Percentiles rank a stretch among this genome's conserved stretches.
Evolutionary conservation across 2,888 invertebrate genomes (phyloP).

Genomic region (Xanthia icteritia): DNA sequence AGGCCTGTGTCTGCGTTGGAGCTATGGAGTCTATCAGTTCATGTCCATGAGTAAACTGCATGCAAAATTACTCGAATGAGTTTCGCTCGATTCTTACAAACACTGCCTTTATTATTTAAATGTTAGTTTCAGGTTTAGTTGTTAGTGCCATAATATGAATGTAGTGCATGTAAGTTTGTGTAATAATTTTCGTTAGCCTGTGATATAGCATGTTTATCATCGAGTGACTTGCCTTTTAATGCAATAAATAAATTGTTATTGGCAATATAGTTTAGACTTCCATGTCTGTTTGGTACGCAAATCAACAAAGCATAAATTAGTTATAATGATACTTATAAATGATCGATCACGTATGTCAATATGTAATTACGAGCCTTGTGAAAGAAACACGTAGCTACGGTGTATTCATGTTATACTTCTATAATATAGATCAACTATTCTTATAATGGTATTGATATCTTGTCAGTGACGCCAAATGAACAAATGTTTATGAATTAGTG

Average conservation of each 20-base stretch:
- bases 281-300: conserved; percentile 61
- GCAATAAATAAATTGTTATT: conserved; percentile 67
- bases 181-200: conserved; percentile 87
- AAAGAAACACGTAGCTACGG: conserved; percentile 55
- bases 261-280: conserved; percentile 61
- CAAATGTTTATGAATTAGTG: conserved; percentile 56
- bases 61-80: conserved; percentile 47
- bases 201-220: conserved; percentile 86
- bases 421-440: conserved; percentile 64
- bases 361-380: conserved; percentile 57
- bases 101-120: conserved; percentile 81
- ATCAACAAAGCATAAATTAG: conserved; percentile 60
- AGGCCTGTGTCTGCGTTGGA: conserved; percentile 52
- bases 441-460: conserved; percentile 64
- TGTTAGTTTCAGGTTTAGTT: conserved; percentile 80
- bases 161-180: conserved; percentile 83
- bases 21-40: conserved; percentile 3
- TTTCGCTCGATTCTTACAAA: conserved; percentile 64
- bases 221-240: conserved; percentile 82
- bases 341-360: conserved; percentile 40
- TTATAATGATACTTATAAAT: conserved; percentile 50
- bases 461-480: conserved; percentile 65
- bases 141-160: conserved; percentile 87
- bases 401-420: conserved; percentile 65
- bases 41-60: conserved; percentile 49